Evolutionary conservation across 2,797 vertebrate genomes (phyloP).

Genomic region (Chromobotia macracanthus): DNA sequence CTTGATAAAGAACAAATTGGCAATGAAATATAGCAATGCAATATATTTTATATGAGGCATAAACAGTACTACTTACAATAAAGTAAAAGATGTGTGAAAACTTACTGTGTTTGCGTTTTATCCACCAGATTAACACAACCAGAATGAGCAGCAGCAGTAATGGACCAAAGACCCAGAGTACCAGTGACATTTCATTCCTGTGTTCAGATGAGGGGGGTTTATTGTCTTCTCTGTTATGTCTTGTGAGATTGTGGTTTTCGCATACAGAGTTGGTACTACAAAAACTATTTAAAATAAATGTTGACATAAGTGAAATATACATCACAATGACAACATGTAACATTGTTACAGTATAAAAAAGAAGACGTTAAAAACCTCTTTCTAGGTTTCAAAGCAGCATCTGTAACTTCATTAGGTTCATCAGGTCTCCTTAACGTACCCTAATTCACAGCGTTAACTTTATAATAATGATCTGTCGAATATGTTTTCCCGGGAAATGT

Average conservation of each 20-base stretch:
- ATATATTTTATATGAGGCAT: background rate
- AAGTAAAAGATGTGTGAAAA: background rate
- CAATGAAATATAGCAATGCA: background rate
- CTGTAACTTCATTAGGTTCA: too few relatives aligned
- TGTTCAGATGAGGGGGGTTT: background rate
- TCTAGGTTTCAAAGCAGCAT: background rate
- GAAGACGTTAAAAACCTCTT: too few relatives aligned
- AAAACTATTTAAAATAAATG: background rate
- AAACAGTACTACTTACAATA: background rate
- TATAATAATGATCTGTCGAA: too few relatives aligned
- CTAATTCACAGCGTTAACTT: too few relatives aligned
- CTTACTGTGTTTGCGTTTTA: constrained; percentile 21
- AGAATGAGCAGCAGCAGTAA: constrained; percentile 34
- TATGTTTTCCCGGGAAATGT: too few relatives aligned
- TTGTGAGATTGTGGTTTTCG: background rate
- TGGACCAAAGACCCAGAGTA: background rate
- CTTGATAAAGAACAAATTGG: background rate
- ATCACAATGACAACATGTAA: background rate
- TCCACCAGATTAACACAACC: constrained; percentile 36
- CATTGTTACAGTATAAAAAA: background rate
- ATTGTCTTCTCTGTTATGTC: background rate
- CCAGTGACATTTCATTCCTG: background rate
- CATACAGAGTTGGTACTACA: background rate
- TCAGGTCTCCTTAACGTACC: too few relatives aligned
- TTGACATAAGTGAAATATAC: background rate